phyloP scores from a whole-genome alignment of 2,113 vertebrate genomes.

The Tympanuchus pallidicinctus region DNA sequence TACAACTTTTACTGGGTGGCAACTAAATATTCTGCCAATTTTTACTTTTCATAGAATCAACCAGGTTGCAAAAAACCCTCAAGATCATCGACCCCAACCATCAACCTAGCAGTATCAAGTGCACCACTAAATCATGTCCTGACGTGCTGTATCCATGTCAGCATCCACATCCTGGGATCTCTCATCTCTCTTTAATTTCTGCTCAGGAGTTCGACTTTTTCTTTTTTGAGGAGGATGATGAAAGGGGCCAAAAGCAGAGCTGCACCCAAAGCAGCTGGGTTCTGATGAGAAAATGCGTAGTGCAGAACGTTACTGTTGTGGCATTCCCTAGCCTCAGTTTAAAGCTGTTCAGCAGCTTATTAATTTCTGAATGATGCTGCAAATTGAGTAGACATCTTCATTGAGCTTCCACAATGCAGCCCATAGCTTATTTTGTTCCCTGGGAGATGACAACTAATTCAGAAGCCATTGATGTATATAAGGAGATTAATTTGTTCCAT shows the following conservation, averaged over 20 bases:
- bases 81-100: neutral
- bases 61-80: neutral
- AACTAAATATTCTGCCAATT: neutral
- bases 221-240: neutral
- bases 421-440: slow-evolving; percentile 12
- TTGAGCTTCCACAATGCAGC: slow-evolving; percentile 47
- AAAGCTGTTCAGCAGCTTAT: slow-evolving; percentile 53
- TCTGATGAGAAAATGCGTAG: neutral
- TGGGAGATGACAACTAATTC: slow-evolving; percentile 68
- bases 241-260: neutral
- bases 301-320: neutral
- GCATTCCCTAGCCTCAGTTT: slow-evolving; percentile 23
- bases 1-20: neutral
- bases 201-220: neutral
- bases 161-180: neutral
- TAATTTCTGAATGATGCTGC: slow-evolving; percentile 52
- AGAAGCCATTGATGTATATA: slow-evolving; percentile 61
- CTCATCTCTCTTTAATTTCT: neutral
- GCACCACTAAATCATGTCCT: neutral
- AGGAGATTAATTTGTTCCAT: slow-evolving; percentile 75
- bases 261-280: neutral
- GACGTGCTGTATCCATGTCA: too few species aligned
- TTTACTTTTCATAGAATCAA: neutral
- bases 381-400: slow-evolving; percentile 61
- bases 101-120: neutral